A percentile compares a stretch with the other conserved stretches of the same genome.
These are phyloP conservation scores for Phymanthus crucifer DNA, from an alignment of 92 coral and sea anemone genomes.

Conservation along the genomic window DNA sequence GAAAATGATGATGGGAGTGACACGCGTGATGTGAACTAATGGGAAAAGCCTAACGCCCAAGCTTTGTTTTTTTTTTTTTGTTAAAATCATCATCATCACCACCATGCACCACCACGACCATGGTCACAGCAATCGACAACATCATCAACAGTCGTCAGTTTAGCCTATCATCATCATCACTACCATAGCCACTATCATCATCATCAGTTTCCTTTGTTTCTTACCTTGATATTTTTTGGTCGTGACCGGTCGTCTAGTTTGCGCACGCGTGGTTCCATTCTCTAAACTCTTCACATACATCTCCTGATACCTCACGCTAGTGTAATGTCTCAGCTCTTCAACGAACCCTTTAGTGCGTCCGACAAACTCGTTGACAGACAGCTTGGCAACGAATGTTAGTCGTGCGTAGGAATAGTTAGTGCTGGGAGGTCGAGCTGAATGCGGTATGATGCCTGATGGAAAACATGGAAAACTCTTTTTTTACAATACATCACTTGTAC, in stretches of 20 bases:
- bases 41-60: no score
- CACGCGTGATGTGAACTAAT: no score
- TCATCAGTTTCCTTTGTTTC: background rate
- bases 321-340: conserved; percentile 84
- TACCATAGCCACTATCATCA: no score
- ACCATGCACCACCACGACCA: no score
- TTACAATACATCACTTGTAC: no score
- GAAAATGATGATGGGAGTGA: no score
- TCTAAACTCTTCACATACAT: conserved; percentile 1
- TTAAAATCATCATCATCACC: no score
- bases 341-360: conserved; percentile 79
- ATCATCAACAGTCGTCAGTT: no score
- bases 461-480: background rate
- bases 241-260: background rate
- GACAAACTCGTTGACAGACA: conserved; percentile 80
- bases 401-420: conserved; percentile 85
- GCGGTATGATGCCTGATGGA: conserved; percentile 81
- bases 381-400: conserved; percentile 88
- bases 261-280: conserved; percentile 8
- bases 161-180: no score
- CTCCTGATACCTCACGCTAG: conserved; percentile 40
- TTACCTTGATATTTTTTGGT: conserved; percentile 30
- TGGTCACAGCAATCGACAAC: no score
- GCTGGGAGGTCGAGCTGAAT: conserved; percentile 98
- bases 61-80: no score